These are phyloP conservation scores for Suncus etruscus DNA, from an alignment of 2,113 vertebrate species.

Conservation along the genomic window DNA sequence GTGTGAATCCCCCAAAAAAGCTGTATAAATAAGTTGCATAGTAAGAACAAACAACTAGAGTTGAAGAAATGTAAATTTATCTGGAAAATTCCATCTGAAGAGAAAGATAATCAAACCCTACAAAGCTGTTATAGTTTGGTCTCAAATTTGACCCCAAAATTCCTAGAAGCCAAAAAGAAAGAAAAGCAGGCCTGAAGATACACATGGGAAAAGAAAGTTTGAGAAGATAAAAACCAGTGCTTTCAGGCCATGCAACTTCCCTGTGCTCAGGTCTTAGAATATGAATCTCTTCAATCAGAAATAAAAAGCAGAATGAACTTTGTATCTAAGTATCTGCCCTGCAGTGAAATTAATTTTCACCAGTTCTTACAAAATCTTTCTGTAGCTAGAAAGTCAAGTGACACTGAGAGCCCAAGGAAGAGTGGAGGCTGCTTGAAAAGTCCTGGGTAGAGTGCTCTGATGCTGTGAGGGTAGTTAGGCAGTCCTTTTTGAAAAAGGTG, in stretches of 20 bases:
- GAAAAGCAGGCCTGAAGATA: not conserved
- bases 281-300: not conserved
- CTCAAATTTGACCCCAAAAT: not conserved
- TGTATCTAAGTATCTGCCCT: not conserved
- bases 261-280: not conserved
- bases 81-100: slow-evolving; percentile 22
- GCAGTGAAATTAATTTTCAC: not conserved
- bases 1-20: too few relatives aligned
- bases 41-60: not conserved
- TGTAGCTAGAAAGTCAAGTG: not conserved
- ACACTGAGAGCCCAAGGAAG: not conserved
- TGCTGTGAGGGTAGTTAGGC: not conserved
- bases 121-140: not conserved
- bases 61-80: not conserved
- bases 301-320: not conserved
- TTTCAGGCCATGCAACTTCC: not conserved
- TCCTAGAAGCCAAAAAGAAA: slow-evolving; percentile 11
- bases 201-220: not conserved
- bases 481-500: too few relatives aligned
- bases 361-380: slow-evolving; percentile 16
- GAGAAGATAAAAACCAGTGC: not conserved
- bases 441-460: accelerated
- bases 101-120: not conserved
- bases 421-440: not conserved
- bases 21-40: not conserved